Evolutionary conservation across 2,888 invertebrate species (phyloP).

Genomic region (Pachliopta kotzebuea): DNA sequence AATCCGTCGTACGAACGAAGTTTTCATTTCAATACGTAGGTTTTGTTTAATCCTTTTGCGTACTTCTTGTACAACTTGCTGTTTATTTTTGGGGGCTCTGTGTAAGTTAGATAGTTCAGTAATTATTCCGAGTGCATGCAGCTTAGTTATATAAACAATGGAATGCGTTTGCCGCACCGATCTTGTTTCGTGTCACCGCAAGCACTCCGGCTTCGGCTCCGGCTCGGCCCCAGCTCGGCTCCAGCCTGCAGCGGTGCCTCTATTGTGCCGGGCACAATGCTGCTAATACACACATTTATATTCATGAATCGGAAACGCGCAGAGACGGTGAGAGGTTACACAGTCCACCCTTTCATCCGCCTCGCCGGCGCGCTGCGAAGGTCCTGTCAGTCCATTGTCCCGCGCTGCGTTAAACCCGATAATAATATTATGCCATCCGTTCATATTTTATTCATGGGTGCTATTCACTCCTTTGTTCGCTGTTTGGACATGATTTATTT

Average conservation of each 20-base stretch:
- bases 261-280: neutral
- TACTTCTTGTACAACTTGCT: no score
- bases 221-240: no score
- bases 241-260: neutral
- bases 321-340: neutral
- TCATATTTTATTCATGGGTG: constrained; percentile 25
- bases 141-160: no score
- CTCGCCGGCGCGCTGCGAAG: neutral
- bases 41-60: no score
- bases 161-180: neutral
- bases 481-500: constrained; percentile 26
- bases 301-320: neutral
- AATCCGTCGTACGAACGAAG: no score
- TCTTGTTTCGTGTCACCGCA: neutral
- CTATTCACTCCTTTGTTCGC: constrained; percentile 21
- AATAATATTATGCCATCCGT: constrained; percentile 25
- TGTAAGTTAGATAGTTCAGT: no score
- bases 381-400: constrained; percentile 13
- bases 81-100: no score
- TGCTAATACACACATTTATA: neutral
- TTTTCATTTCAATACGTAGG: no score
- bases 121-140: no score
- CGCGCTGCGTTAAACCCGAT: constrained; percentile 19
- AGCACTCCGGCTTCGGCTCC: no score
- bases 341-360: neutral